phyloP scores from a whole-genome alignment of 2,113 vertebrate species.

The Protobothrops mucrosquamatus region DNA sequence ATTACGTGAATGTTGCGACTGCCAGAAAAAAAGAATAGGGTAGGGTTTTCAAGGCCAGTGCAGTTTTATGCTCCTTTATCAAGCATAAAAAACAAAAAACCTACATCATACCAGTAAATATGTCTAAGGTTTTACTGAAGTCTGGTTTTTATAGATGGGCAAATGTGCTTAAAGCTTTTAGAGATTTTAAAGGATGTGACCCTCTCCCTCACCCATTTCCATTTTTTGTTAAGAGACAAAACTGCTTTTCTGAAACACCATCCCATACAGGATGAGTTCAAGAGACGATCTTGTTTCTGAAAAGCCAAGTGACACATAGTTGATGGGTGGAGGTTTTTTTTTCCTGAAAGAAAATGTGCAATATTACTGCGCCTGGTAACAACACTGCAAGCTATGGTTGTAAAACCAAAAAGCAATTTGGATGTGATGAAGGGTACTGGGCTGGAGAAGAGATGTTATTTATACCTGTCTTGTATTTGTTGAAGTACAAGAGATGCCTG shows the following conservation, averaged over 20 bases:
- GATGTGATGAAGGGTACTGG: constrained; percentile 43
- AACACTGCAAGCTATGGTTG: constrained; percentile 7
- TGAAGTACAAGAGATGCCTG: constrained; percentile 36
- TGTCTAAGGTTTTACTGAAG: not conserved
- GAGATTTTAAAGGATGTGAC: constrained; percentile 4
- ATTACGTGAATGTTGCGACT: not conserved
- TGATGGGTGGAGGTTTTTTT: constrained; percentile 10
- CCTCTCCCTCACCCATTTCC: not conserved
- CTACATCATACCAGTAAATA: not conserved
- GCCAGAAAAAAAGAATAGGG: not conserved
- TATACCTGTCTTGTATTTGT: constrained; percentile 46
- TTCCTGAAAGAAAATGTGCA: constrained; percentile 51
- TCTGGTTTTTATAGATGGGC: constrained; percentile 8
- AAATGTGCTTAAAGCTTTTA: not conserved
- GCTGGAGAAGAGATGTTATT: constrained; percentile 31
- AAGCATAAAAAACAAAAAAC: not conserved
- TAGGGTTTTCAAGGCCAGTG: not conserved
- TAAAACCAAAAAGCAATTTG: constrained; percentile 46
- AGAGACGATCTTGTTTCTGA: constrained; percentile 4
- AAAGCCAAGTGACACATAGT: not conserved
- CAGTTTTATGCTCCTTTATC: not conserved
- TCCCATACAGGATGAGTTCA: constrained; percentile 26
- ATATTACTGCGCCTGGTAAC: constrained; percentile 25
- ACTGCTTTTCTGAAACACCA: constrained; percentile 29
- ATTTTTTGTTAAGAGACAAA: constrained; percentile 17